Percentiles rank a stretch among this genome's conserved stretches.
phyloP scores from a whole-genome alignment of 2,113 vertebrate genomes.

The Podocnemis expansa region DNA sequence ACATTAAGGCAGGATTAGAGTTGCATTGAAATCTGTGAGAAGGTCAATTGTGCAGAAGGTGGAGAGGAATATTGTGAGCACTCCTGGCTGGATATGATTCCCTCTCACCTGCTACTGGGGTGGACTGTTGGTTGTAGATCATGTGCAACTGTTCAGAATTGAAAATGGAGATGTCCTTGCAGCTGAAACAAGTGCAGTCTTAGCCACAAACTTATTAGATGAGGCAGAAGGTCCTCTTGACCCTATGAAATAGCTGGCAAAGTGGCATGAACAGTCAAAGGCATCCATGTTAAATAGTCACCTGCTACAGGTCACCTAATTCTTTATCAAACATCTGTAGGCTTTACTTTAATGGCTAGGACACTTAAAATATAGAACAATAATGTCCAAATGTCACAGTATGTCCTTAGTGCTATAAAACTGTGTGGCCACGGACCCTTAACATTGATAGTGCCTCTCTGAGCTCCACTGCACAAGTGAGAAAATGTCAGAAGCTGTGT shows the following conservation, averaged over 20 bases:
- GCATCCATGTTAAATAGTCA: not conserved
- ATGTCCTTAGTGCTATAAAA: rapidly evolving
- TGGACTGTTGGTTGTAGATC: not conserved
- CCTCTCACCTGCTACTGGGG: too few relatives aligned
- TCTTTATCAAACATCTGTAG: rapidly evolving
- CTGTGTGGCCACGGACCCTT: not conserved
- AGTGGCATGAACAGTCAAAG: not conserved
- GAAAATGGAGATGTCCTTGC: not conserved
- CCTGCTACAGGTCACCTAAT: not conserved
- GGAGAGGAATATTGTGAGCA: not conserved
- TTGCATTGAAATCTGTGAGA: not conserved
- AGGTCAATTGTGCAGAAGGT: not conserved
- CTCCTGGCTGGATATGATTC: too few relatives aligned
- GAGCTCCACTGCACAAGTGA: not conserved
- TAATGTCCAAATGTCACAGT: rapidly evolving
- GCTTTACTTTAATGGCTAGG: not conserved
- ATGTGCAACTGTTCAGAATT: not conserved
- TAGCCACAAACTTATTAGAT: not conserved
- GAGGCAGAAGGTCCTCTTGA: not conserved
- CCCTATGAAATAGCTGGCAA: rapidly evolving
- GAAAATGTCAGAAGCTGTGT: not conserved
- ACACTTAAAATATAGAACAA: not conserved
- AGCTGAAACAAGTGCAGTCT: not conserved
- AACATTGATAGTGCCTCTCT: not conserved
- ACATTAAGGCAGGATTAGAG: not conserved